Evolutionary conservation across 2,113 vertebrate genomes (phyloP).

Genomic region (Chauna torquata): DNA sequence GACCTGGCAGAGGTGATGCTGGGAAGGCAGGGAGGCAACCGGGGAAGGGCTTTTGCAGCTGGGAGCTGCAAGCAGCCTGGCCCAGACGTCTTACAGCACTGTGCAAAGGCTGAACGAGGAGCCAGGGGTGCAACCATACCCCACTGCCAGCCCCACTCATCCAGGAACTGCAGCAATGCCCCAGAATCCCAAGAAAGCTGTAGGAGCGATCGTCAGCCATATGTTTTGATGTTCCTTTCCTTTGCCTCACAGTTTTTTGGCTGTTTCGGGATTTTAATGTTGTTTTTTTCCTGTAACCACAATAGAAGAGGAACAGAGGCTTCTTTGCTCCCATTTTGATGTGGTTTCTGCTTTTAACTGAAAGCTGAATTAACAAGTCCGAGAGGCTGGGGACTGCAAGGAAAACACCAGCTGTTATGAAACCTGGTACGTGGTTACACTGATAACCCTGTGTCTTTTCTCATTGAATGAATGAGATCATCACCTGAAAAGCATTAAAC

Average conservation of each 20-base stretch:
- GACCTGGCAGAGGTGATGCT: background rate
- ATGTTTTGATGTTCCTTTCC: background rate
- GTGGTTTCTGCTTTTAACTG: background rate
- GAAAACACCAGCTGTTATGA: background rate
- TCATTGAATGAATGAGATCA: background rate
- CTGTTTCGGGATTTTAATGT: background rate
- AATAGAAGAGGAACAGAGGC: background rate
- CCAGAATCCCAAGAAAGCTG: background rate
- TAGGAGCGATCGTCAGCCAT: accelerated
- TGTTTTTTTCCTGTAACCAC: background rate
- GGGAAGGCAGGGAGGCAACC: background rate
- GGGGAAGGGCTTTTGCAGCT: background rate
- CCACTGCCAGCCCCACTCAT: background rate
- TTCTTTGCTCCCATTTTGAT: background rate
- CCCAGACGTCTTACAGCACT: background rate
- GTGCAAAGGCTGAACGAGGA: background rate
- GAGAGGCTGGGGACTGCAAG: background rate
- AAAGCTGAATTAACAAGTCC: background rate
- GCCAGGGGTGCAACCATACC: accelerated
- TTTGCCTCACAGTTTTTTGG: background rate
- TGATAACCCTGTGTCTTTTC: background rate
- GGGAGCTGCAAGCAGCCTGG: background rate
- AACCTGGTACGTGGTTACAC: accelerated
- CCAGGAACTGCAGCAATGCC: background rate
- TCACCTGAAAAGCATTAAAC: background rate